These are phyloP conservation scores for Diorhabda elongata DNA, from an alignment of 1,140 invertebrate species.

Conservation along the genomic window DNA sequence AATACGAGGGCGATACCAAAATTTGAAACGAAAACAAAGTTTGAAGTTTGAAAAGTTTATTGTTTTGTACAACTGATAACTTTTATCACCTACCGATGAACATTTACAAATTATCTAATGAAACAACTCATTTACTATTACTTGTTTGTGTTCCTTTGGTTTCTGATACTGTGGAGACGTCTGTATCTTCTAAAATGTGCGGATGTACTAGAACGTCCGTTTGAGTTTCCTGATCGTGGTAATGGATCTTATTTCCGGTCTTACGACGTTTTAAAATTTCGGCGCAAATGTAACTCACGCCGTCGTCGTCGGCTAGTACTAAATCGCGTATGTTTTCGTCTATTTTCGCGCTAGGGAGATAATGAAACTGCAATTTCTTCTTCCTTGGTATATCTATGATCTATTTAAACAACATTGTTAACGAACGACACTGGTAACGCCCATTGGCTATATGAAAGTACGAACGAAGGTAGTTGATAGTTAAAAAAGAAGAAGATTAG, in stretches of 20 bases:
- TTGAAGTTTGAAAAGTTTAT: no score
- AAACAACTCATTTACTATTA: no score
- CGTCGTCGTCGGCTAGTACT: conserved; percentile 29
- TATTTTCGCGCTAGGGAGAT: background rate
- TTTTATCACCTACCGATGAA: no score
- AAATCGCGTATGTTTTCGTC: conserved; percentile 4
- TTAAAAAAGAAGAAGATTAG: no score
- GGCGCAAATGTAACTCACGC: conserved; percentile 21
- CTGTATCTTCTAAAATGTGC: conserved; percentile 22
- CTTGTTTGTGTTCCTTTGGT: conserved; percentile 14
- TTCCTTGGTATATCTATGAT: conserved; percentile 26
- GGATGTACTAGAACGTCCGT: conserved; percentile 29
- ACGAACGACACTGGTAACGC: no score
- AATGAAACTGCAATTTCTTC: conserved; percentile 22
- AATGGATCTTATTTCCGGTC: conserved; percentile 1
- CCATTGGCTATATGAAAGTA: no score
- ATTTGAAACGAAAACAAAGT: no score
- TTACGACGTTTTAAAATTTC: conserved; percentile 21
- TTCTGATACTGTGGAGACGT: conserved; percentile 22
- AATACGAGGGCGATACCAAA: no score
- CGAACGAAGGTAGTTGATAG: no score
- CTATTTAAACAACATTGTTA: background rate
- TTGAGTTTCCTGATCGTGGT: conserved; percentile 19
- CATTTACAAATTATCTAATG: no score
- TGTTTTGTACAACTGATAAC: no score